Evolutionary conservation across 2,113 vertebrate genomes (phyloP).

Genomic region (Phaethon lepturus): DNA sequence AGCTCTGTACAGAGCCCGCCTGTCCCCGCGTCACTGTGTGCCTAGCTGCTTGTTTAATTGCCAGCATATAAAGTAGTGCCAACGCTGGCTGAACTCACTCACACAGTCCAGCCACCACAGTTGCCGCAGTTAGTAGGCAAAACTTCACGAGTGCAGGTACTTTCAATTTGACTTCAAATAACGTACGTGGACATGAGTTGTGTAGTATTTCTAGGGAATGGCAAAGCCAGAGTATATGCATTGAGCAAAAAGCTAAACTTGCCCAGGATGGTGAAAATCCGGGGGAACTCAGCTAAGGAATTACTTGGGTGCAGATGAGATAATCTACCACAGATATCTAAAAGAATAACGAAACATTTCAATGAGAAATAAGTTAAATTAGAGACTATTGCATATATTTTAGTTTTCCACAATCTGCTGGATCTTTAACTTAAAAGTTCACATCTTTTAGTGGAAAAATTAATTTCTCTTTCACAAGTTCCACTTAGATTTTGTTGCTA

Average conservation of each 20-base stretch:
- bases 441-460: constrained; percentile 80
- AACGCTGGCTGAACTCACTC: background rate
- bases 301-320: background rate
- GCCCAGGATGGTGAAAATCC: background rate
- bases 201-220: background rate
- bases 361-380: constrained; percentile 37
- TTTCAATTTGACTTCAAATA: background rate
- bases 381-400: background rate
- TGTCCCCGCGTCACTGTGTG: background rate
- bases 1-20: background rate
- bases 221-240: background rate
- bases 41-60: background rate
- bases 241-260: background rate
- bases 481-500: constrained; percentile 89
- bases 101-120: background rate
- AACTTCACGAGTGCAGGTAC: background rate
- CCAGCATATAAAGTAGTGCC: background rate
- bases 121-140: background rate
- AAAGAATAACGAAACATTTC: background rate
- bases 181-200: background rate
- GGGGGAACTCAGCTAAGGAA: background rate
- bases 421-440: constrained; percentile 79
- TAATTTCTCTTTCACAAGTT: constrained; percentile 86
- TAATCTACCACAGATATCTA: background rate
- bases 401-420: constrained; percentile 65